These are phyloP conservation scores for Anguilla pacifica DNA, from an alignment of 2,797 vertebrate species.

Conservation along the genomic window DNA sequence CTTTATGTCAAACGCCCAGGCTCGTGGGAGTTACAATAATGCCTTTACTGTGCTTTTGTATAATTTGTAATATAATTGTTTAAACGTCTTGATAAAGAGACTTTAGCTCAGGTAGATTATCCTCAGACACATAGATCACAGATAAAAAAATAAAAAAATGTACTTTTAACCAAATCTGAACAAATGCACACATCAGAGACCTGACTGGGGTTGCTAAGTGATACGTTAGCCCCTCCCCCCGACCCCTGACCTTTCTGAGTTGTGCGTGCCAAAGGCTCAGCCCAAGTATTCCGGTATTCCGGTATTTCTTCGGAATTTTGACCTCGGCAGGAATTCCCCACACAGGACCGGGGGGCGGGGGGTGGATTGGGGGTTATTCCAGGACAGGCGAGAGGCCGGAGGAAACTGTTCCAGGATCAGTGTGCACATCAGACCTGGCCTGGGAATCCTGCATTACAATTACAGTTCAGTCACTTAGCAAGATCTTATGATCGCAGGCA, in stretches of 20 bases:
- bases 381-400: background rate
- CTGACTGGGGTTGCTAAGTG: background rate
- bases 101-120: no score
- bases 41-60: no score
- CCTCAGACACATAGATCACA: no score
- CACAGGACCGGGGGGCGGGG: background rate
- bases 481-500: no score
- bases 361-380: background rate
- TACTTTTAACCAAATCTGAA: background rate
- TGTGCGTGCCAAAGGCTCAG: background rate
- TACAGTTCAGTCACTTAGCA: background rate
- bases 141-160: no score
- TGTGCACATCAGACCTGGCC: background rate
- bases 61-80: no score
- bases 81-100: no score
- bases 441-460: background rate
- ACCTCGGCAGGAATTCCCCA: background rate
- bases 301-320: background rate
- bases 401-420: background rate
- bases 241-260: background rate
- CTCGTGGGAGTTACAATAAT: no score
- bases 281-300: slow-evolving; percentile 1
- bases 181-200: background rate
- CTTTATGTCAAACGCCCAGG: no score
- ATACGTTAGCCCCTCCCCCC: background rate